phyloP scores from a whole-genome alignment of 2,113 vertebrate species.

The Centropristis striata region DNA sequence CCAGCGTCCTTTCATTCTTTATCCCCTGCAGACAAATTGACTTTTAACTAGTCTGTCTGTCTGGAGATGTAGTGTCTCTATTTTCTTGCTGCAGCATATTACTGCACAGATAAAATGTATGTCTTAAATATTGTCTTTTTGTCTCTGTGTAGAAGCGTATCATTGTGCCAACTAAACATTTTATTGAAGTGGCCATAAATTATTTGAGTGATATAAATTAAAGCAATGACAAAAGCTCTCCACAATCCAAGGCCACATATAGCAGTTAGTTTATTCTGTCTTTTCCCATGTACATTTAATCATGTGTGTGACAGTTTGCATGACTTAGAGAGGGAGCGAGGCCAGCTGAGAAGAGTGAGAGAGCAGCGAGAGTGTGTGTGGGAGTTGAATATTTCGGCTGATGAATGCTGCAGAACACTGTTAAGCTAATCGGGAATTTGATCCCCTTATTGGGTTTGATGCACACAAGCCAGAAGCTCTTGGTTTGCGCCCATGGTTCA shows the following conservation, averaged over 20 bases:
- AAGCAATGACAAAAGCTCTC: not conserved
- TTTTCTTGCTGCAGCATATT: slow-evolving; percentile 14
- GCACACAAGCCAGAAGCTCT: slow-evolving; percentile 69
- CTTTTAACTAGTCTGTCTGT: slow-evolving; percentile 5
- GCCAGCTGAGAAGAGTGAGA: slow-evolving; percentile 15
- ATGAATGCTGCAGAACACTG: slow-evolving; percentile 69
- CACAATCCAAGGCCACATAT: not conserved
- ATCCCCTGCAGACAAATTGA: slow-evolving; percentile 40
- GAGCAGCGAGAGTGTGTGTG: slow-evolving; percentile 7
- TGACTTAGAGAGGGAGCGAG: slow-evolving; percentile 16
- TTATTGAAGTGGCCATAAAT: not conserved
- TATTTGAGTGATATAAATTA: not conserved
- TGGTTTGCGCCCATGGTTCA: slow-evolving; percentile 70
- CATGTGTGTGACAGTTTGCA: slow-evolving; percentile 30
- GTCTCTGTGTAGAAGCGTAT: not conserved
- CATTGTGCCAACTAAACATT: slow-evolving; percentile 1
- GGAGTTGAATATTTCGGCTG: slow-evolving; percentile 65
- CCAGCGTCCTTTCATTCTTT: slow-evolving; percentile 2
- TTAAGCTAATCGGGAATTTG: slow-evolving; percentile 76
- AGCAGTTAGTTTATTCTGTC: not conserved
- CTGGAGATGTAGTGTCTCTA: not conserved
- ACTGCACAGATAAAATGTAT: slow-evolving; percentile 22
- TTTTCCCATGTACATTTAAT: slow-evolving; percentile 32
- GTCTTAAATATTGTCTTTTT: slow-evolving; percentile 2
- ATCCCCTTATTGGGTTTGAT: slow-evolving; percentile 73